Percentiles rank a stretch among this genome's conserved stretches.
Evolutionary conservation across 2,113 vertebrate genomes (phyloP).

Genomic region (Prionailurus viverrinus): DNA sequence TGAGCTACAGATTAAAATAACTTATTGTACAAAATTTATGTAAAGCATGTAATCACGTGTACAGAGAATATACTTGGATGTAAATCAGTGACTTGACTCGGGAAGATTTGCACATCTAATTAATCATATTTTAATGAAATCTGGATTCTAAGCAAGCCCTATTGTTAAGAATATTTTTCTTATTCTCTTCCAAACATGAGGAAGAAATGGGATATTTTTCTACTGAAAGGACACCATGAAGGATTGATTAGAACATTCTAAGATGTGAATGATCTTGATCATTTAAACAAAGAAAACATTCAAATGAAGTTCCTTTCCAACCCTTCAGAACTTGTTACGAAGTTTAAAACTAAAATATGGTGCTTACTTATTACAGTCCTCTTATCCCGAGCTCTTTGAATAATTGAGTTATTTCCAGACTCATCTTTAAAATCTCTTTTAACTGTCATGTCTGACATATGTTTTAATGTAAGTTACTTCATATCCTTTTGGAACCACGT

Average conservation of each 20-base stretch:
- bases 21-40: not conserved
- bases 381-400: conserved; percentile 32
- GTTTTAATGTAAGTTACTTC: conserved; percentile 59
- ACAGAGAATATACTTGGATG: not conserved
- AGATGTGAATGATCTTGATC: conserved; percentile 29
- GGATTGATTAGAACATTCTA: conserved; percentile 13
- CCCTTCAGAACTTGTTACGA: conserved; percentile 27
- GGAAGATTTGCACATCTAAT: conserved; percentile 33
- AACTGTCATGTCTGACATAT: conserved; percentile 32
- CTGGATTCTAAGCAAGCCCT: conserved; percentile 12
- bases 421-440: conserved; percentile 51
- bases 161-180: conserved; percentile 15
- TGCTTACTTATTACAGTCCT: not conserved
- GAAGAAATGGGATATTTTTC: conserved; percentile 12
- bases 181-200: conserved; percentile 9
- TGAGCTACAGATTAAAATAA: conserved; percentile 41
- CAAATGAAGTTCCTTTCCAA: conserved; percentile 31
- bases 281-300: conserved; percentile 29
- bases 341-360: conserved; percentile 36
- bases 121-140: conserved; percentile 29
- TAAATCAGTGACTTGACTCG: not conserved
- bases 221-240: not conserved
- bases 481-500: conserved; percentile 25
- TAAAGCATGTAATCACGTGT: not conserved
- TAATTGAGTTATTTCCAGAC: conserved; percentile 49